These are phyloP conservation scores for Anarhynchus alexandrinus DNA, from an alignment of 2,113 vertebrate genomes.

Conservation along the genomic window DNA sequence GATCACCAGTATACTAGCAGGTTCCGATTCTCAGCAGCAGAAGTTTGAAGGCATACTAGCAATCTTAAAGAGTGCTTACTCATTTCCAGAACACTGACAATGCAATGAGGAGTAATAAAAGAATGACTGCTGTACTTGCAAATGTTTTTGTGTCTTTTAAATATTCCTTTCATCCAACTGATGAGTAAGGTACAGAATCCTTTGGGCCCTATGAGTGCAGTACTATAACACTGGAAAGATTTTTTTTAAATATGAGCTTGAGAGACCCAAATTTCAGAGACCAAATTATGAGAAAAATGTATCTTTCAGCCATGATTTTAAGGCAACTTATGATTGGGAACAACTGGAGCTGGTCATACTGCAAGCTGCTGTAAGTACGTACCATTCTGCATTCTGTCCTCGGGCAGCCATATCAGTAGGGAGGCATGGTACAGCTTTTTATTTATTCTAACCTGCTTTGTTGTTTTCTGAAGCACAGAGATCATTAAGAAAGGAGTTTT, in stretches of 20 bases:
- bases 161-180: background rate
- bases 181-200: background rate
- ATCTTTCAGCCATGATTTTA: background rate
- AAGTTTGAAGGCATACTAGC: background rate
- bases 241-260: background rate
- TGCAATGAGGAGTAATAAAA: background rate
- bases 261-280: background rate
- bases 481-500: background rate
- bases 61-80: background rate
- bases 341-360: background rate
- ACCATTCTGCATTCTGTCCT: background rate
- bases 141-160: background rate
- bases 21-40: background rate
- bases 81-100: background rate
- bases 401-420: background rate
- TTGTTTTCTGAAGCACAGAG: background rate
- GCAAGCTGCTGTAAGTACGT: background rate
- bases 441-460: conserved; percentile 38
- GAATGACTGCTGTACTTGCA: background rate
- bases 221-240: background rate
- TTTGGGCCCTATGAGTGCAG: background rate
- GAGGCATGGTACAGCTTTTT: background rate
- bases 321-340: background rate
- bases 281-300: background rate
- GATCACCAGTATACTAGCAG: background rate